Evolutionary conservation across 2,797 vertebrate genomes (phyloP), one percentile per base, ranked within the genome.

Genomic region (Cossypha heuglini): DNA sequence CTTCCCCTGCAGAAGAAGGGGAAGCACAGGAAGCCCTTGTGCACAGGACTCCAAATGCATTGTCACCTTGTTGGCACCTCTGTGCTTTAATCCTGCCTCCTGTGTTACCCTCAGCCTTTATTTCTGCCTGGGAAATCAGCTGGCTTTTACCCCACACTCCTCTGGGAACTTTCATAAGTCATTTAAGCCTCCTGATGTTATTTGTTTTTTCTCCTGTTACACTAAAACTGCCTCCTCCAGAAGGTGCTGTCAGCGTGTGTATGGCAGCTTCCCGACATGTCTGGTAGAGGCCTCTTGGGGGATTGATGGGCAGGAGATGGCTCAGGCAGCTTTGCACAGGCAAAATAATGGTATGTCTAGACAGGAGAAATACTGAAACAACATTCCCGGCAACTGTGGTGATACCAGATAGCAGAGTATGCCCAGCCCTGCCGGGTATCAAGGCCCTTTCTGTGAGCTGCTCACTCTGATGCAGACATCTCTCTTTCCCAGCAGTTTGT

Each of bases 291-390:
- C n/a, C 67, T 81, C 89, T 73, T 4, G 1, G 37, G 88, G 59
- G 38, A 84, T 8, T 76, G 66, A 62, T 89, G 67, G 79, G 77
- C 84, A 92, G 84, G 67, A 79, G 94, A 76, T 62, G 80, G 71
- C 84, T 93, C 6, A 1, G 62, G 84, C 76, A 84, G 83, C 52
- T 73, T 78, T 5, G 2, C 2, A 6, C 38, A 79, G 91, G 85
- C 67, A 62, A 75, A 88, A 75, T 66, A 63, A 85, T 91, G 63
- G 63, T 28, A 49, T 42, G 92, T 96, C 95, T 94, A 95, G 96
- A 95, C 86, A 73, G 89, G 13, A 79, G 71, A 92, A 87, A 59
- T 42, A 91, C 84, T 95, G 93, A 96, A 86, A 58, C 76, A 88
- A 77, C 63, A 31, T 92, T 96, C 69, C 80, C 46, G 6, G 86